Percentiles rank a stretch among this genome's conserved stretches.
Evolutionary conservation across 92 coral and sea anemone species (phyloP).

Genomic region (Phenganax subtilis): DNA sequence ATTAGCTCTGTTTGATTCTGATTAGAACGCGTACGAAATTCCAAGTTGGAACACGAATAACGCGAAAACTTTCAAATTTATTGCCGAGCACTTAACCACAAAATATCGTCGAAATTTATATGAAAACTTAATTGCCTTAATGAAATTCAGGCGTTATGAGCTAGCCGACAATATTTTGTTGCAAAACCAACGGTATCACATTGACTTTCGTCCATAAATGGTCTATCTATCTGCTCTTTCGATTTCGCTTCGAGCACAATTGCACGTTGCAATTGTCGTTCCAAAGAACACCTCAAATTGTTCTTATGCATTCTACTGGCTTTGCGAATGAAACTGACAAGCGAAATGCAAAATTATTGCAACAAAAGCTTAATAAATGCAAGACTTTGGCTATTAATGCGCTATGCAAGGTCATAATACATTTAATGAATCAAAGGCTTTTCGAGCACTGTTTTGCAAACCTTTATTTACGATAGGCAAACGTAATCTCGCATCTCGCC

Average conservation of each 20-base stretch:
- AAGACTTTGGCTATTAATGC: constrained; percentile 9
- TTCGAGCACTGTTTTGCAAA: constrained; percentile 2
- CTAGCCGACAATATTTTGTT: constrained; percentile 21
- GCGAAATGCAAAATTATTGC: constrained; percentile 25
- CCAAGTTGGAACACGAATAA: neutral
- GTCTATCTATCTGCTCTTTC: constrained; percentile 27
- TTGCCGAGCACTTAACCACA: neutral
- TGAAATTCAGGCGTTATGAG: constrained; percentile 27
- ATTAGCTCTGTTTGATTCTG: neutral
- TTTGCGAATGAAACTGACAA: constrained; percentile 7
- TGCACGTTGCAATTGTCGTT: neutral
- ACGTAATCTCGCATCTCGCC: constrained; percentile 8
- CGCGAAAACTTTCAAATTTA: neutral
- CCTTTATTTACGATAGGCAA: constrained; percentile 6
- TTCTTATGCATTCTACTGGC: constrained; percentile 8
- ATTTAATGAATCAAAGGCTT: constrained; percentile 19
- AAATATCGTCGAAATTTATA: neutral
- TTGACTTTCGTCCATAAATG: constrained; percentile 32
- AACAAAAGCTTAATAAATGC: constrained; percentile 18
- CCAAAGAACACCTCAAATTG: neutral
- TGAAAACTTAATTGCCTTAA: constrained; percentile 36
- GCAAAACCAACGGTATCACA: constrained; percentile 32
- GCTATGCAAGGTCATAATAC: constrained; percentile 35
- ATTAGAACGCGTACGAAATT: neutral
- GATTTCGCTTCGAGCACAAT: constrained; percentile 1